Conservation (phyloP, 2,888 invertebrate genomes). For the Limenitis camilla region DNA sequence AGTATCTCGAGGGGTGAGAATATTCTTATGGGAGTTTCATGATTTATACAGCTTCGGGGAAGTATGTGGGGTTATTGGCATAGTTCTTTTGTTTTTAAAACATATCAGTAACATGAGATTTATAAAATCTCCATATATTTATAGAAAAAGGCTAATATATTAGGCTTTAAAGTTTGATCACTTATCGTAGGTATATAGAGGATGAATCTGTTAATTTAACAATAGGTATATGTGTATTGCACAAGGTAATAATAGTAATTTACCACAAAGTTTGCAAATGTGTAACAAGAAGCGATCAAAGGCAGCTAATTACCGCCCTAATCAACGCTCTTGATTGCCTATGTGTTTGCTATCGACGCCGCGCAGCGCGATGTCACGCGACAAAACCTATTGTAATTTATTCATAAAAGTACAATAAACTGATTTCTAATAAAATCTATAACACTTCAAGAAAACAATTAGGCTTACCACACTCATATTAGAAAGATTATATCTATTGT, state of each 20-base stretch:
- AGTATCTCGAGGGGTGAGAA: conserved; percentile 57
- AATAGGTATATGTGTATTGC: not conserved
- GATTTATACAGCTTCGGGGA: conserved; percentile 67
- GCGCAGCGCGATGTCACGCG: conserved; percentile 10
- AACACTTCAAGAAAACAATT: not conserved
- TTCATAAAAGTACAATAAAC: not conserved
- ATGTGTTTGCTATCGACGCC: conserved; percentile 50
- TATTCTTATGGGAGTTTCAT: conserved; percentile 56
- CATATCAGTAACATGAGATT: conserved; percentile 12
- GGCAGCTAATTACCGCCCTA: conserved; percentile 62
- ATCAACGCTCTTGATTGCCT: conserved; percentile 65
- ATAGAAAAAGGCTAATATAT: too few relatives aligned
- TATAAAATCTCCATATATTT: not conserved
- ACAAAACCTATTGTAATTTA: conserved; percentile 30
- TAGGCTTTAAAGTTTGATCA: too few relatives aligned
- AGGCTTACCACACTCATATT: too few relatives aligned
- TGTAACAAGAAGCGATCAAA: conserved; percentile 65
- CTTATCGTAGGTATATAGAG: too few relatives aligned
- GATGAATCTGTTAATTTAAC: not conserved
- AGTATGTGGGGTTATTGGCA: conserved; percentile 41
- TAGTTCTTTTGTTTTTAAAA: conserved; percentile 21
- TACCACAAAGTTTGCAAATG: conserved; percentile 35
- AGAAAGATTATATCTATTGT: conserved; percentile 52
- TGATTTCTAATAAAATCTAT: not conserved
- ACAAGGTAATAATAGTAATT: conserved; percentile 36